These are phyloP conservation scores for Tychaedon coryphoeus DNA, from an alignment of 2,113 vertebrate species.

Conservation along the genomic window DNA sequence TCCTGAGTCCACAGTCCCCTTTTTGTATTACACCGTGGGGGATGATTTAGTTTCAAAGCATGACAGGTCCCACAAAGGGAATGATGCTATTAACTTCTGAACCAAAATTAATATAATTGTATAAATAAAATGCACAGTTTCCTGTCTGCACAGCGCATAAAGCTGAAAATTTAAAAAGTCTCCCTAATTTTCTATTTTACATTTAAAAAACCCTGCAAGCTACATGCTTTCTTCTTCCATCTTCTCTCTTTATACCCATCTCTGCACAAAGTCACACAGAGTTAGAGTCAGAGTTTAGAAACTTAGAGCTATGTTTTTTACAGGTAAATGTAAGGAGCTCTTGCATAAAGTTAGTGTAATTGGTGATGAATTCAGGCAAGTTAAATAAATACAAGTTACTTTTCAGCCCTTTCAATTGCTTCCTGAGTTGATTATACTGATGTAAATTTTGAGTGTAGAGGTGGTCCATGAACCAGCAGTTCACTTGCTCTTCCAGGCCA, in stretches of 20 bases:
- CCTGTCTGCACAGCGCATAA: background rate
- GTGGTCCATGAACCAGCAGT: background rate
- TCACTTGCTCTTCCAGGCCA: background rate
- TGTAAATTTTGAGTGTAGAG: background rate
- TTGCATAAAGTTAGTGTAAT: background rate
- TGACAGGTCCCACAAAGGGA: constrained; percentile 25
- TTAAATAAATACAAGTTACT: background rate
- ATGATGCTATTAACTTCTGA: constrained; percentile 35
- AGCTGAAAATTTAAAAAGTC: background rate
- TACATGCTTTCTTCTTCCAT: background rate
- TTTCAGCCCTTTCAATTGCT: background rate
- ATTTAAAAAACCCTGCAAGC: background rate
- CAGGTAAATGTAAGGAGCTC: background rate
- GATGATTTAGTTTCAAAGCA: background rate
- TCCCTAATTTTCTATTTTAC: background rate
- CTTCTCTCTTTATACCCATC: background rate
- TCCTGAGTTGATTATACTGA: background rate
- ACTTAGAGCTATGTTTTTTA: background rate
- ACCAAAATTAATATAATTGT: constrained; percentile 41
- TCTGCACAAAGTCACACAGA: background rate
- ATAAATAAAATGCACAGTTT: constrained; percentile 2
- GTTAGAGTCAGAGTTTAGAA: background rate
- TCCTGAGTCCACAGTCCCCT: background rate
- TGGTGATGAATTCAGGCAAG: background rate
- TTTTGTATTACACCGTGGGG: background rate